Percentiles rank a stretch among this genome's conserved stretches.
These are phyloP conservation scores for Panulirus ornatus DNA, from an alignment of 1,140 invertebrate genomes.

Conservation along the genomic window DNA sequence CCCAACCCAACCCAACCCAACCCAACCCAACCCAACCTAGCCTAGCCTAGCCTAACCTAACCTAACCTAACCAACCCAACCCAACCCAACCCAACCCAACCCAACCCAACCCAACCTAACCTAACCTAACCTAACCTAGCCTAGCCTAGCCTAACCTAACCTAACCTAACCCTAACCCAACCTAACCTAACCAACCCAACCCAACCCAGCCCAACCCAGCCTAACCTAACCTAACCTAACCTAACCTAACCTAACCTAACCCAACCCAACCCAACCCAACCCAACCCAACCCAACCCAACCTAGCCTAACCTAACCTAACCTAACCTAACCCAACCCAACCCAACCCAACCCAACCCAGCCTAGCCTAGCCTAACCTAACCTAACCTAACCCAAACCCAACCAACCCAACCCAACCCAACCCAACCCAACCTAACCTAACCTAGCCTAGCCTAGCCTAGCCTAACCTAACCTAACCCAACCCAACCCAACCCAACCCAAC, in stretches of 20 bases:
- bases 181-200: background rate
- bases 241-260: background rate
- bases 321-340: conserved; percentile 29
- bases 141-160: conserved; percentile 16
- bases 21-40: background rate
- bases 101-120: conserved; percentile 13
- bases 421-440: background rate
- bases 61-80: conserved; percentile 13
- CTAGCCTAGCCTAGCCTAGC: background rate
- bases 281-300: background rate
- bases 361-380: conserved; percentile 1
- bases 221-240: background rate
- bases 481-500: background rate
- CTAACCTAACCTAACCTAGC: conserved; percentile 4
- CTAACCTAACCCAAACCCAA: conserved; percentile 8
- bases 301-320: conserved; percentile 8
- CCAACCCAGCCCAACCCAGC: conserved; percentile 14
- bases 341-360: background rate
- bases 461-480: background rate
- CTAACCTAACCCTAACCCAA: conserved; percentile 18
- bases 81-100: conserved; percentile 29
- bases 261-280: conserved; percentile 1
- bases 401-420: conserved; percentile 13
- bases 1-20: conserved; percentile 1
- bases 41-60: background rate